These are phyloP conservation scores for Formica aserva DNA, from an alignment of 2,888 invertebrate species.

Conservation along the genomic window DNA sequence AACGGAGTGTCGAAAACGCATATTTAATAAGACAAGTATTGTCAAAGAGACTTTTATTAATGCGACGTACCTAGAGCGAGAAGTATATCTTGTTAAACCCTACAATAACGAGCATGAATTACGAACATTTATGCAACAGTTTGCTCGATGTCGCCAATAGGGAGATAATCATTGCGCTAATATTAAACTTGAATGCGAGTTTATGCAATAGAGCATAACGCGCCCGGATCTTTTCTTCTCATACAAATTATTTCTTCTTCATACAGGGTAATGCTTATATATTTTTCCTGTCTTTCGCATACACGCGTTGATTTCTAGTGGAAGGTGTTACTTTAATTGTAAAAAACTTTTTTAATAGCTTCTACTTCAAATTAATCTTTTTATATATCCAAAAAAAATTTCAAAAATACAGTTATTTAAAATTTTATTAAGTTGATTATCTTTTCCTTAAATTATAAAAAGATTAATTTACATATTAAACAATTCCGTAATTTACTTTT, in stretches of 20 bases:
- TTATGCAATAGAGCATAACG: conserved; percentile 20
- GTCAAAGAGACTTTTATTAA: neutral
- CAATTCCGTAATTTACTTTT: neutral
- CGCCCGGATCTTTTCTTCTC: neutral
- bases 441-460: neutral
- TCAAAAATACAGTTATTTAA: neutral
- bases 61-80: neutral
- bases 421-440: conserved; percentile 10
- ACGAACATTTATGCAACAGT: conserved; percentile 44
- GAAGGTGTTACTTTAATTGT: neutral
- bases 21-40: neutral
- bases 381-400: neutral
- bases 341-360: neutral
- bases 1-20: neutral
- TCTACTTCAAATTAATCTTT: neutral
- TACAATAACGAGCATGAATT: conserved; percentile 41
- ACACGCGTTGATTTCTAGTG: neutral
- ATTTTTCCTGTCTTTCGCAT: neutral
- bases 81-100: conserved; percentile 32
- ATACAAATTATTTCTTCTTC: neutral
- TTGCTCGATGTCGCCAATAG: conserved; percentile 23
- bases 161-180: conserved; percentile 19
- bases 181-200: conserved; percentile 50
- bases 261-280: neutral
- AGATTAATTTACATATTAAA: neutral